These are phyloP conservation scores for Daphoenositta chrysoptera DNA, from an alignment of 2,113 vertebrate species.

Conservation along the genomic window DNA sequence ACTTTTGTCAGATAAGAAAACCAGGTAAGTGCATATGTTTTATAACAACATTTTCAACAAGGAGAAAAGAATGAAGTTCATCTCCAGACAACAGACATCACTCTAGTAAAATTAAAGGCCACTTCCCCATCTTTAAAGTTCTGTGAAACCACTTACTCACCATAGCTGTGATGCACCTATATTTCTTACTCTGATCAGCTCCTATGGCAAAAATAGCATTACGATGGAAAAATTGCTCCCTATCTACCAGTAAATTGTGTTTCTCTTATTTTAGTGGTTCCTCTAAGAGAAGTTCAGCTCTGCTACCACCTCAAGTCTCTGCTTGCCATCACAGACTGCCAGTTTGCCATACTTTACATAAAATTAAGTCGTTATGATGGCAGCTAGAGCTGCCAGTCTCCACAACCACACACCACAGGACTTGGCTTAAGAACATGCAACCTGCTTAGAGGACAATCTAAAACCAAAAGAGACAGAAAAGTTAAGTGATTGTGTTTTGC, in stretches of 20 bases:
- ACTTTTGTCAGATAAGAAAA: neutral
- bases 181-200: neutral
- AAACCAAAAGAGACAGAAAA: neutral
- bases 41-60: neutral
- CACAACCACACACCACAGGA: neutral
- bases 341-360: neutral
- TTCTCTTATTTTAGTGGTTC: neutral
- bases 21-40: fast-evolving
- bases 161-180: neutral
- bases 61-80: neutral
- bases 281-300: neutral
- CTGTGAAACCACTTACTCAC: neutral
- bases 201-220: neutral
- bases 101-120: neutral
- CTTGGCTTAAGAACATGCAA: neutral
- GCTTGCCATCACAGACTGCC: neutral
- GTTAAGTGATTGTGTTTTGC: neutral
- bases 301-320: neutral
- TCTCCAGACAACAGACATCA: neutral
- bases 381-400: neutral
- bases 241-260: neutral
- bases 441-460: neutral
- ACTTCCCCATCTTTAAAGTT: neutral
- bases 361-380: neutral
- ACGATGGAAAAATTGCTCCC: neutral